These are phyloP conservation scores for Rhyacophila brunnea DNA, from an alignment of 1,140 invertebrate species.

Conservation along the genomic window DNA sequence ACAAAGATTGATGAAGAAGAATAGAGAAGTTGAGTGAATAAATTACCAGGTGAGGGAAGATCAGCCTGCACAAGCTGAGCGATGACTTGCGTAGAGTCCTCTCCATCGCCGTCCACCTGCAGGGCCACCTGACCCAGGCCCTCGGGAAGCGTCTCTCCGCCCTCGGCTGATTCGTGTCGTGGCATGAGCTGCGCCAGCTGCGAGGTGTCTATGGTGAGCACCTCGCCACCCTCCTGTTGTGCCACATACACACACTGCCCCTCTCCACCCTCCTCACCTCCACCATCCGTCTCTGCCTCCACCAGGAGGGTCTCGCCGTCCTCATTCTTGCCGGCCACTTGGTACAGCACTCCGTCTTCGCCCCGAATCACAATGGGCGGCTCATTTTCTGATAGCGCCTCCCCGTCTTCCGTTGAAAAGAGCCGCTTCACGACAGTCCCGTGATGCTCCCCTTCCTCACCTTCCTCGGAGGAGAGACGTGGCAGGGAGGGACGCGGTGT, in stretches of 20 bases:
- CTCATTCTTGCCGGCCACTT: conserved; percentile 74
- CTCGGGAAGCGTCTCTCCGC: conserved; percentile 22
- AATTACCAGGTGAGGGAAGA: conserved; percentile 72
- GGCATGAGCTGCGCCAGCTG: conserved; percentile 50
- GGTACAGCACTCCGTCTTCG: conserved; percentile 66
- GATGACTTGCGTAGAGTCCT: conserved; percentile 67
- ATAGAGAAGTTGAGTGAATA: neutral
- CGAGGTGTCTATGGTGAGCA: conserved; percentile 47
- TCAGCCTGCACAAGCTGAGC: conserved; percentile 80
- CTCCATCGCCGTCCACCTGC: conserved; percentile 58
- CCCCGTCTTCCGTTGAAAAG: conserved; percentile 43
- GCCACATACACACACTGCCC: conserved; percentile 40
- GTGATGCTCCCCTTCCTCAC: conserved; percentile 49
- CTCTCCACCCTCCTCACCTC: conserved; percentile 62
- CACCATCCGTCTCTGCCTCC: conserved; percentile 65
- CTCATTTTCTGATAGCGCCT: conserved; percentile 46
- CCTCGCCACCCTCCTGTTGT: conserved; percentile 38
- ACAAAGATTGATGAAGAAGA: neutral
- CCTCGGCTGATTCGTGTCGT: conserved; percentile 36
- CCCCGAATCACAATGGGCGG: conserved; percentile 65
- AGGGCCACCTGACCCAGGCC: conserved; percentile 52
- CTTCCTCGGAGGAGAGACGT: conserved; percentile 51
- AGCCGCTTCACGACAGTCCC: conserved; percentile 48
- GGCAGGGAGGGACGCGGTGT: conserved; percentile 48
- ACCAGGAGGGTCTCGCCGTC: conserved; percentile 71